These are phyloP conservation scores for Vidua macroura DNA, from an alignment of 2,113 vertebrate species.

Conservation along the genomic window DNA sequence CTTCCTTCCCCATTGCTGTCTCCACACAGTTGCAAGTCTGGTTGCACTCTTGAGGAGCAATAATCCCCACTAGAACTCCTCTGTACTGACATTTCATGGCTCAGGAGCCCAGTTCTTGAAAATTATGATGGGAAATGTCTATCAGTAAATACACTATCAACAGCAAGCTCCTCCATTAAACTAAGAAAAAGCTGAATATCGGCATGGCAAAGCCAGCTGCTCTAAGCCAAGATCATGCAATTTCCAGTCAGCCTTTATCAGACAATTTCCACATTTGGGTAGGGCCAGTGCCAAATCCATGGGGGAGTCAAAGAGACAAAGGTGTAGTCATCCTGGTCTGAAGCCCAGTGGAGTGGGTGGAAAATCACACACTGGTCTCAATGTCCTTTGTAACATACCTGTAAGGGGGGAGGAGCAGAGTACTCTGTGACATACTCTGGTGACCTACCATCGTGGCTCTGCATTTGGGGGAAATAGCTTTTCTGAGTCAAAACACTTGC, in stretches of 20 bases:
- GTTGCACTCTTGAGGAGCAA: background rate
- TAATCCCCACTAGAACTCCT: background rate
- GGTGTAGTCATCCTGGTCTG: background rate
- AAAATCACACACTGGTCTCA: background rate
- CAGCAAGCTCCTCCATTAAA: background rate
- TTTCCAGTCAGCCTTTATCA: background rate
- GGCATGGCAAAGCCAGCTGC: background rate
- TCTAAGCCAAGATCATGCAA: background rate
- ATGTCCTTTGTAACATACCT: background rate
- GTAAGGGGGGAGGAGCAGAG: background rate
- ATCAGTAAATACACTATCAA: background rate
- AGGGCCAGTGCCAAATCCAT: background rate
- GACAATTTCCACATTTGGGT: background rate
- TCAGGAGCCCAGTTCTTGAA: background rate
- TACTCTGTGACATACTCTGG: background rate
- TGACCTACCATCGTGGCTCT: fast-evolving
- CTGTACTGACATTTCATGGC: background rate
- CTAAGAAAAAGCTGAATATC: background rate
- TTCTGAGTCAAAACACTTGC: background rate
- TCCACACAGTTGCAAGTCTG: background rate
- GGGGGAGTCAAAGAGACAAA: background rate
- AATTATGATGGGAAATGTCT: background rate
- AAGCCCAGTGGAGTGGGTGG: background rate
- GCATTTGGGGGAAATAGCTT: background rate
- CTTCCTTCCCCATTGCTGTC: background rate